These are phyloP conservation scores for Pollachius pollachius DNA, from an alignment of 2,113 vertebrate genomes.

Conservation along the genomic window DNA sequence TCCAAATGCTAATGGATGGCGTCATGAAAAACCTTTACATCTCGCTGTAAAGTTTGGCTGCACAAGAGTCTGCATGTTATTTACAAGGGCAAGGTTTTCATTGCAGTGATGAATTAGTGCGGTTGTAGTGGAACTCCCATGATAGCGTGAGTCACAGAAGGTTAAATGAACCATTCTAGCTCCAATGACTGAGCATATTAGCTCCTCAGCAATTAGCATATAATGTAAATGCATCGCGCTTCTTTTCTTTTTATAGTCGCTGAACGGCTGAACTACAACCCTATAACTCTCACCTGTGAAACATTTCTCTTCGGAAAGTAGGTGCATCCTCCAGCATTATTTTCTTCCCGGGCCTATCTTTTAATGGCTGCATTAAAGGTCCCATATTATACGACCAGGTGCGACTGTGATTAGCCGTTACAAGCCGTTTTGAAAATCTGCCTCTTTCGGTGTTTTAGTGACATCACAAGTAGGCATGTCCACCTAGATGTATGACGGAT, in stretches of 20 bases:
- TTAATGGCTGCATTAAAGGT: constrained; percentile 23
- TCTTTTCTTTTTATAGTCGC: neutral
- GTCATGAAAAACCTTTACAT: neutral
- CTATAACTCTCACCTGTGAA: constrained; percentile 2
- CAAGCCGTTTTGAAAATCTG: too few species aligned
- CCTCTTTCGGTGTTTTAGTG: too few species aligned
- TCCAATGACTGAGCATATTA: constrained; percentile 6
- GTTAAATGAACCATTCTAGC: neutral
- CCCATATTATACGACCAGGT: too few species aligned
- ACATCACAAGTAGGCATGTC: too few species aligned
- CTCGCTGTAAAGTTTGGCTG: neutral
- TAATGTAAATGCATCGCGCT: neutral
- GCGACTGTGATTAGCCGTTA: too few species aligned
- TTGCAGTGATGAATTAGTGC: neutral
- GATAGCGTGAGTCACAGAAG: neutral
- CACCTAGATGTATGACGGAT: too few species aligned
- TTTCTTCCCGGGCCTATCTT: constrained; percentile 2
- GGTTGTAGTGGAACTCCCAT: neutral
- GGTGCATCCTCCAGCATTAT: neutral
- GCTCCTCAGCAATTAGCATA: constrained; percentile 12
- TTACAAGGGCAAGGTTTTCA: constrained; percentile 3
- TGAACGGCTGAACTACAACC: constrained; percentile 8
- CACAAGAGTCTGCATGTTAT: neutral
- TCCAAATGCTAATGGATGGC: neutral
- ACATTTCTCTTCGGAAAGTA: neutral